Base-by-base conservation (phyloP, 2,797 vertebrate species). In the Peromyscus attwateri region DNA sequence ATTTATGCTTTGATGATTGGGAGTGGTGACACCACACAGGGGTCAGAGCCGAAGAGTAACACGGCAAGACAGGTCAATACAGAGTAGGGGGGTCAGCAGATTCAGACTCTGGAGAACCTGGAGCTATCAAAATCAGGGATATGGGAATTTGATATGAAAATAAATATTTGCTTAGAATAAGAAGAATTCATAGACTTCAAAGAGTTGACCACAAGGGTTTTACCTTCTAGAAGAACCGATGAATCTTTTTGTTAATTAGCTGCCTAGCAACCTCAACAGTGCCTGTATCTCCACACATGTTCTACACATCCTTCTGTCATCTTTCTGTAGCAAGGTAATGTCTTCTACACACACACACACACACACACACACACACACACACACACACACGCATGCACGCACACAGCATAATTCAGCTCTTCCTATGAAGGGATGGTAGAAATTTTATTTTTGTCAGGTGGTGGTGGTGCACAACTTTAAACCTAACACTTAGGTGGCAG, bases 161-260 rank as follows among this genome's bases (percentile, higher is more conserved):
- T 68, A 71, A 91, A 46, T 57, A 80, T 62, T 66, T 46, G 14
- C 55, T 92, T 87, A 83, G 52, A 73, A 37, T 52, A 66, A 89
- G 34, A 70, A 57, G 55, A 81, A 70, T 19, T 25, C 57, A 76
- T 75, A 82, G 89, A 87, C 7, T 82, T 34, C 13, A 85, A 66
- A 84, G 40, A 89, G 79, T 40, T 40, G 46, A 71, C 13, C 25
- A 60, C 21, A 62, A 57, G 82, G 9, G 25, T 81, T 57, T 17
- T 3, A n/a, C 27, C 37, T 16, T 37, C 16, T 13, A 49, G 34
- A 82, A 84, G 29, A 90, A 90, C 8, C 1, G 4, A 13, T 12
- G 1, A 46, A 52, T 52, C 13, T 62, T 80, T 83, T 71, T 57
- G 37, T 60, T 81, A 43, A 55, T 5, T 43, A 60, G 37, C 80